Conservation (phyloP, 2,888 invertebrate species). For the Tenthredo amoena region DNA sequence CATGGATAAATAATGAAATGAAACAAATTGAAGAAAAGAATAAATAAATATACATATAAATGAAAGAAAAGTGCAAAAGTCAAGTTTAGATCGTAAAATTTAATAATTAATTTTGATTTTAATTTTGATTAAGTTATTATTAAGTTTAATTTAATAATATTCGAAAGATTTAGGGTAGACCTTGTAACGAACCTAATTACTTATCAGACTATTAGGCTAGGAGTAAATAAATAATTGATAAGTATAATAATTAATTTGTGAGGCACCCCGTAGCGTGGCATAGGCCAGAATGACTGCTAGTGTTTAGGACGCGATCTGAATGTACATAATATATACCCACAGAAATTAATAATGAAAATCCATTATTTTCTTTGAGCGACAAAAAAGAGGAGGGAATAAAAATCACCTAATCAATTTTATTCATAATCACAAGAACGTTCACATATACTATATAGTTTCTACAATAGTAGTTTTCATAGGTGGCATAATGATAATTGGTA, state of each 20-base stretch:
- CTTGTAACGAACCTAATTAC: neutral
- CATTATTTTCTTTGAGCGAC: neutral
- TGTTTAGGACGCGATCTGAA: slow-evolving; percentile 50
- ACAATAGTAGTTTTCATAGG: neutral
- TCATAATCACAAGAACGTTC: neutral
- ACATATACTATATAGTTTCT: neutral
- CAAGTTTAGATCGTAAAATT: slow-evolving; percentile 13
- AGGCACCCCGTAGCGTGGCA: slow-evolving; percentile 22
- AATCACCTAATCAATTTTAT: neutral
- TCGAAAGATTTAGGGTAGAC: neutral
- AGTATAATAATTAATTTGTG: neutral
- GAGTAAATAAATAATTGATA: slow-evolving; percentile 3
- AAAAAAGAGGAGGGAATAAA: no score
- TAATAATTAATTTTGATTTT: neutral
- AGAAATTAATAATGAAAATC: neutral
- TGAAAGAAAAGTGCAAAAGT: slow-evolving; percentile 46
- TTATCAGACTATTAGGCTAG: slow-evolving; percentile 20
- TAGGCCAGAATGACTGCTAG: slow-evolving; percentile 53
- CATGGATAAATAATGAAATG: neutral
- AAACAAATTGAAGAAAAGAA: neutral
- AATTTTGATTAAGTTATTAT: neutral
- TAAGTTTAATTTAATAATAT: neutral
- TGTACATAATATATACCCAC: slow-evolving; percentile 28
- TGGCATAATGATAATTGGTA: neutral
- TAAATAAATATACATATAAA: slow-evolving; percentile 40